Evolutionary conservation across 2,113 vertebrate genomes (phyloP), one percentile per base, ranked within the genome.

Genomic region (Epinephelus fuscoguttatus): DNA sequence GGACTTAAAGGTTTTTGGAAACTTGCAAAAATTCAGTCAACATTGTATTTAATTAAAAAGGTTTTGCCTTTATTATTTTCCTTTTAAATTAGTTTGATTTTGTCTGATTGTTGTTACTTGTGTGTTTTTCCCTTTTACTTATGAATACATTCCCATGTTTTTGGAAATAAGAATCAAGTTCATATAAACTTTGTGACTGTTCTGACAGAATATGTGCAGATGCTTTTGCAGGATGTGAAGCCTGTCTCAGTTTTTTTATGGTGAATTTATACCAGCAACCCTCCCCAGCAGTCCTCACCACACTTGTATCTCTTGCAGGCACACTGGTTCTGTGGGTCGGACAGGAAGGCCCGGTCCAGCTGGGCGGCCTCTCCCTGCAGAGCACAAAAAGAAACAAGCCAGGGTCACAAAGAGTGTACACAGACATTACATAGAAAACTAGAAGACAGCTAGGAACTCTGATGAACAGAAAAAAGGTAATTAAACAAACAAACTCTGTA

Each of bases 301-400:
- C 98, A 99, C 86, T 96, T 96, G 55, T 97, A 97, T 85, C 94
- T 96, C 67, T 96, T 95, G 53, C 98, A 99, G 92, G 95, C 94
- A 69, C 98, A 99, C 77, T 94, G 91, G 82, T 99, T 98, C 90
- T 96, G 95, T 33, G 90, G 88, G 56, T 96, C 96, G 18, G 93
- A 93, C 87, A 95, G 87, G 89, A 97, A 98, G 42, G 91, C 85
- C 73, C 96, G 94, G 52, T 99, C 97, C 91, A 97, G 82, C 90
- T 97, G 95, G 30, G 96, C 91, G 71, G 95, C 97, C 89, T 99
- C 96, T 63, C 98, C 98, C 98, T 99, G 50, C 50, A 79, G 50
- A 63, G 25, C n/a, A 83, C 4, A n/a, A 3, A 45, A 1, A 71
- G 3, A 80, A 45, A 21, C 10, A 6, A 30, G 23, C 5, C 12